Conservation (phyloP, 2,113 vertebrate species). For the Tenebrosternarchus preto region DNA sequence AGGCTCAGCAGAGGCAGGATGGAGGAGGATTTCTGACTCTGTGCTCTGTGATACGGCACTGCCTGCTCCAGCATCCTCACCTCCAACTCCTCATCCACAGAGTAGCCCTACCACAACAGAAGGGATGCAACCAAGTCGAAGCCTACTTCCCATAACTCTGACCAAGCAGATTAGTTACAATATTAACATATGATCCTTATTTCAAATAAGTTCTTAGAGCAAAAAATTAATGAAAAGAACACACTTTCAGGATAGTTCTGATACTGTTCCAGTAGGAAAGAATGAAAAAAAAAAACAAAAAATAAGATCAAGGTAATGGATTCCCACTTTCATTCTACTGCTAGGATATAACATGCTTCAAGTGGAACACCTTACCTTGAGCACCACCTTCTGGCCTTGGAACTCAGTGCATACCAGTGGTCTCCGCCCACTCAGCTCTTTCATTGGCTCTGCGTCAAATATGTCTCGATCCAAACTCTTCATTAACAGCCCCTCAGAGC, state of each 20-base stretch:
- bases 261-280: neutral
- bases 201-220: neutral
- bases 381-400: slow-evolving; percentile 73
- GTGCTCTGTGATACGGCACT: slow-evolving; percentile 72
- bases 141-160: neutral
- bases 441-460: slow-evolving; percentile 79
- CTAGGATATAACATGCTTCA: neutral
- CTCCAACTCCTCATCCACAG: slow-evolving; percentile 75
- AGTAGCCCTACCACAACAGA: slow-evolving; percentile 73
- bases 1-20: slow-evolving; percentile 75
- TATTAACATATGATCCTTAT: neutral
- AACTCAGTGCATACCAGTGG: slow-evolving; percentile 75
- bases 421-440: slow-evolving; percentile 77
- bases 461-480: slow-evolving; percentile 78
- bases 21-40: slow-evolving; percentile 68
- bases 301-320: neutral
- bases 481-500: slow-evolving; percentile 77
- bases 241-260: no score
- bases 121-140: neutral
- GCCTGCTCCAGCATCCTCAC: slow-evolving; percentile 73
- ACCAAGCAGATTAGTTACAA: neutral
- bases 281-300: neutral
- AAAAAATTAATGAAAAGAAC: neutral
- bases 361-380: slow-evolving; percentile 73
- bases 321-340: neutral